A percentile compares a stretch with the other conserved stretches of the same genome.
These are phyloP conservation scores for Brevimyrus niger DNA, from an alignment of 2,113 vertebrate species.

Conservation along the genomic window DNA sequence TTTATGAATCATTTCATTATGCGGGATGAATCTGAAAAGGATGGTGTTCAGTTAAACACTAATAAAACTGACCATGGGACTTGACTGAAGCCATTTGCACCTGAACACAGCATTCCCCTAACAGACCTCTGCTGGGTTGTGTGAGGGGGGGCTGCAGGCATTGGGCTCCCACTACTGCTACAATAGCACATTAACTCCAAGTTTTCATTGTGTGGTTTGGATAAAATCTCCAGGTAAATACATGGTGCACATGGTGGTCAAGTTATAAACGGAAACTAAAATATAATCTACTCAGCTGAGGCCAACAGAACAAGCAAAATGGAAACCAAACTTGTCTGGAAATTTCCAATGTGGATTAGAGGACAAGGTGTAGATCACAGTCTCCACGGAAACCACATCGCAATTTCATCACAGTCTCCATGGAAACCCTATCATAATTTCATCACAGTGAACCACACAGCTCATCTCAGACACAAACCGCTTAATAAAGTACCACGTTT, in stretches of 20 bases:
- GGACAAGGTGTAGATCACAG: slow-evolving; percentile 51
- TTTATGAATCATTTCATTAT: neutral
- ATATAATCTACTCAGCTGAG: neutral
- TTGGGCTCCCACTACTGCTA: neutral
- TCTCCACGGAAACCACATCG: slow-evolving; percentile 33
- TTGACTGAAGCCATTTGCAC: neutral
- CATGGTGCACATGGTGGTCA: neutral
- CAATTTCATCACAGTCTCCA: slow-evolving; percentile 24
- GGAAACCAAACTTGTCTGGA: slow-evolving; percentile 31
- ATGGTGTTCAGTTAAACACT: neutral
- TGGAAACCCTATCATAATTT: slow-evolving; percentile 33
- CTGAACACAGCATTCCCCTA: neutral
- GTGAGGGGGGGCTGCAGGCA: neutral
- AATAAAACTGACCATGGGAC: neutral
- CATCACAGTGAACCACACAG: slow-evolving; percentile 18
- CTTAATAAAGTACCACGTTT: neutral
- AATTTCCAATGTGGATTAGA: slow-evolving; percentile 62
- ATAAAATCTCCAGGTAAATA: neutral
- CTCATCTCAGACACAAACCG: neutral
- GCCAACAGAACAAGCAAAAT: slow-evolving; percentile 24
- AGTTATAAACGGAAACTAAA: slow-evolving; percentile 13
- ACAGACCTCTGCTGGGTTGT: neutral
- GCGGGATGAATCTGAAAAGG: neutral
- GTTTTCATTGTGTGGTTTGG: neutral
- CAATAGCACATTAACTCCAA: neutral